Base-by-base conservation (phyloP, 2,888 invertebrate genomes). In the Cosmia pyralina region DNA sequence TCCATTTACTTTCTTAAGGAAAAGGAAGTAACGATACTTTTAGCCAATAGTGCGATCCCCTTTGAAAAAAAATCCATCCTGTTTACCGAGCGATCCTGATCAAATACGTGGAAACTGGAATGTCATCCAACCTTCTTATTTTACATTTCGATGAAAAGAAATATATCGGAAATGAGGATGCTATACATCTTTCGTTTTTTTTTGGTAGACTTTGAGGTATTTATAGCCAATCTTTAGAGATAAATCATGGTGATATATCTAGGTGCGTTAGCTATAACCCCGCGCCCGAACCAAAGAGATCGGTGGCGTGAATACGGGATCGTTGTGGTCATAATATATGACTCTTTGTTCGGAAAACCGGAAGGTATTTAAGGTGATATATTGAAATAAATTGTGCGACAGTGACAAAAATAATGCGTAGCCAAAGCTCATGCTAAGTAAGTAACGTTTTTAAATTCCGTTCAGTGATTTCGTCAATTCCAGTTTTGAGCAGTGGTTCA, bases 51-150 rank as follows among this genome's bases (percentile, higher is more conserved):
- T 6, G n/a, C n/a, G n/a, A n/a, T 34, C n/a, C 11, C 2, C 4
- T 55, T 55, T 55, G 10, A 15, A 11, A 71, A 70, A 34, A 10
- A 19, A 13, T 6, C 13, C 4, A n/a, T 62, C n/a, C 6, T 57
- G 28, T 74, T 77, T 76, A 4, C 38, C 13, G 3, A 38, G 13
- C n/a, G n/a, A 22, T 66, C 22, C 15, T 19, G 13, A 76, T 48
- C 58, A 46, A 74, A 52, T 41, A 76, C 28, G 17, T 52, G 10
- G 11, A 11, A 52, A 22, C 13, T 38, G 22, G 19, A 69, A 77
- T n/a, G 2, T 46, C 46, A 46, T 48, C 28, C 28, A 34, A 52
- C 46, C n/a, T 55, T 48, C 3, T n/a, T 13, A 55, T 28, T 58
- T 6, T 34, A 62, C n/a, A 46, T 57, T 73, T 41, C 5, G 63